These are phyloP conservation scores for Rambutsinella grinnellia DNA, from an alignment of 2,888 invertebrate genomes.

Conservation along the genomic window DNA sequence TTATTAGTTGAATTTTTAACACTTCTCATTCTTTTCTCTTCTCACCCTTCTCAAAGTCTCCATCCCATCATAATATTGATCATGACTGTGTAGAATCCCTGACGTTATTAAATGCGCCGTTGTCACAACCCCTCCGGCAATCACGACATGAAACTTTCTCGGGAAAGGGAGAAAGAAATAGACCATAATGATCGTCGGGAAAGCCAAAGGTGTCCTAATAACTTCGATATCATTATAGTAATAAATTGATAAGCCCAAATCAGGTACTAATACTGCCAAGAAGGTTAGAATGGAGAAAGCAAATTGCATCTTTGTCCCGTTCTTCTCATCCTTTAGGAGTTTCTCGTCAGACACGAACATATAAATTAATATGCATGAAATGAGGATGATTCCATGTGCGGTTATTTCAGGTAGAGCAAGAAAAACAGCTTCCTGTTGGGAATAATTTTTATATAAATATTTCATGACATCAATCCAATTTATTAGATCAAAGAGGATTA, in stretches of 20 bases:
- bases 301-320: slow-evolving; percentile 68
- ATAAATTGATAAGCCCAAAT: slow-evolving; percentile 63
- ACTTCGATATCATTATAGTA: slow-evolving; percentile 41
- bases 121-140: slow-evolving; percentile 80
- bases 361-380: slow-evolving; percentile 70
- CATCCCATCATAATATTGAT: slow-evolving; percentile 69
- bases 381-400: slow-evolving; percentile 70
- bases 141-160: slow-evolving; percentile 78
- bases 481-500: no score
- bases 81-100: slow-evolving; percentile 71
- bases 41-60: slow-evolving; percentile 12
- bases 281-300: slow-evolving; percentile 69
- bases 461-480: no score
- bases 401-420: slow-evolving; percentile 71
- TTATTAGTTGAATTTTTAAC: no score
- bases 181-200: slow-evolving; percentile 78
- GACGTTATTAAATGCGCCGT: slow-evolving; percentile 76
- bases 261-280: slow-evolving; percentile 57
- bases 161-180: slow-evolving; percentile 88
- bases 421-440: slow-evolving; percentile 68
- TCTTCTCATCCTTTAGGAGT: slow-evolving; percentile 69
- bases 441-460: slow-evolving; percentile 25
- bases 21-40: no score
- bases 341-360: slow-evolving; percentile 71
- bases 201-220: slow-evolving; percentile 66